Percentiles rank a stretch among this genome's conserved stretches.
Conservation (phyloP, 2,888 invertebrate genomes). For the Halocaridina rubra region DNA sequence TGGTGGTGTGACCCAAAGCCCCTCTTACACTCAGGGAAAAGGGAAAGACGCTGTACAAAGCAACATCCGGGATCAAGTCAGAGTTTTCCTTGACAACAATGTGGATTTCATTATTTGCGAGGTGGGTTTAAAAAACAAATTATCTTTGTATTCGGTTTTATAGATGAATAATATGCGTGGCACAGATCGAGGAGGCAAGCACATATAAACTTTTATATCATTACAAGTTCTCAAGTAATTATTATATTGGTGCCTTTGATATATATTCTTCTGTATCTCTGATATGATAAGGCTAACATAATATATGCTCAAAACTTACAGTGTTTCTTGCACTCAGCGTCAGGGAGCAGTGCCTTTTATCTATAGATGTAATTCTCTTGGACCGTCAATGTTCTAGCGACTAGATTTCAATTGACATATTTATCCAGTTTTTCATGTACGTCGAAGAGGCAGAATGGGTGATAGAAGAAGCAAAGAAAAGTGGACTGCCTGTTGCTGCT, state of each 20-base stretch:
- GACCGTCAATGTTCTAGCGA: too few species aligned
- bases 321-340: too few species aligned
- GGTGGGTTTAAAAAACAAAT: neutral
- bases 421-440: slow-evolving; percentile 67
- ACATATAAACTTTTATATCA: neutral
- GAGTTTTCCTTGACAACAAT: slow-evolving; percentile 67
- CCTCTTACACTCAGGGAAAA: slow-evolving; percentile 67
- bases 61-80: slow-evolving; percentile 67
- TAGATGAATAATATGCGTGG: neutral
- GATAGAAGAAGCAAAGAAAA: slow-evolving; percentile 67
- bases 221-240: neutral
- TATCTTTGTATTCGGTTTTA: neutral
- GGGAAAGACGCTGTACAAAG: slow-evolving; percentile 66
- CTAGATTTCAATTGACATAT: too few species aligned
- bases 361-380: too few species aligned
- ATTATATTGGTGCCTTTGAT: slow-evolving; percentile 20
- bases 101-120: slow-evolving; percentile 68
- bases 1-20: slow-evolving; percentile 68
- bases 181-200: neutral
- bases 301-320: neutral
- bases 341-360: too few species aligned
- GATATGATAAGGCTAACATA: neutral
- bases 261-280: slow-evolving; percentile 8
- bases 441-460: slow-evolving; percentile 69
- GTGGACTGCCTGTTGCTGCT: slow-evolving; percentile 67